Evolutionary conservation across 2,888 invertebrate species (phyloP).

Genomic region (Cosmopolites sordidus): DNA sequence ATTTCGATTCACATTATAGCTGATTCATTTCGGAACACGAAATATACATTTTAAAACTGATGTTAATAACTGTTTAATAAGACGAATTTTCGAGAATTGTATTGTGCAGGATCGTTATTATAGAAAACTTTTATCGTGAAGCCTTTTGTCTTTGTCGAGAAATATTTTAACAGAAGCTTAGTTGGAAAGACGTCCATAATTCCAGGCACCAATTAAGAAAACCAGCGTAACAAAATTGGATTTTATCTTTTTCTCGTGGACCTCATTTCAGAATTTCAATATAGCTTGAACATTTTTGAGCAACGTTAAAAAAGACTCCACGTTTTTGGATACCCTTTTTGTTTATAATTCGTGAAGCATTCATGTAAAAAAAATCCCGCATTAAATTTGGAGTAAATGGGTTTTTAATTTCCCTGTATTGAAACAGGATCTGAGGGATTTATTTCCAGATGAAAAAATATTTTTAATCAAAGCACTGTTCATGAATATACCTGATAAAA

Average conservation of each 20-base stretch:
- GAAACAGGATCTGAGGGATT: no score
- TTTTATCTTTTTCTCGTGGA: not conserved
- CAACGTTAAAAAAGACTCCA: not conserved
- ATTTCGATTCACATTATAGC: no score
- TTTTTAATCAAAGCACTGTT: no score
- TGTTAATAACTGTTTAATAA: no score
- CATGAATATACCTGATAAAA: no score
- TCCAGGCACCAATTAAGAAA: constrained; percentile 1
- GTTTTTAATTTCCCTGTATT: no score
- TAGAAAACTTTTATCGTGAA: no score
- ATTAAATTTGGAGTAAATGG: not conserved
- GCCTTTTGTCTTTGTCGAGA: not conserved
- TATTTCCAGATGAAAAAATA: no score
- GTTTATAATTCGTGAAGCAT: not conserved
- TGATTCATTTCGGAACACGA: no score
- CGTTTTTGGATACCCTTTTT: not conserved
- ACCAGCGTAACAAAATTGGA: not conserved
- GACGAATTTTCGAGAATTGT: no score
- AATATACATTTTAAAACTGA: no score
- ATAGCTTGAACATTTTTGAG: not conserved
- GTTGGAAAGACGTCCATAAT: not conserved
- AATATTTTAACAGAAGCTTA: not conserved
- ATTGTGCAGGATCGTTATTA: no score
- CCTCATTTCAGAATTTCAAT: not conserved
- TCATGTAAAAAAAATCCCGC: not conserved